Conservation (phyloP, 1,140 invertebrate genomes). For the Trypoxylus dichotomus region DNA sequence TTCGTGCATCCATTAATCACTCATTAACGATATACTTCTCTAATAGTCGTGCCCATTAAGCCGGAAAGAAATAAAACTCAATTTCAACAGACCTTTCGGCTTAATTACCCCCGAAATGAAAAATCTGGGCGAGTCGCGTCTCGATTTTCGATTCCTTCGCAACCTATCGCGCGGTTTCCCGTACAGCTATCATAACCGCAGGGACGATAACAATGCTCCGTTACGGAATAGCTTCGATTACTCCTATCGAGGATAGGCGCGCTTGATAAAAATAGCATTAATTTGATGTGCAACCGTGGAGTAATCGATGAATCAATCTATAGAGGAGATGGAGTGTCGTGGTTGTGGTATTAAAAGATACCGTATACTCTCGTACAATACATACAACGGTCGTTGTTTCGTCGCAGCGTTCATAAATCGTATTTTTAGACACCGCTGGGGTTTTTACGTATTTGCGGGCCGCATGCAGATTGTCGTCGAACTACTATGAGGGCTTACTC, state of each 20-base stretch:
- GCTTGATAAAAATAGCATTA: neutral
- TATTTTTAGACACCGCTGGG: too few species aligned
- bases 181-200: neutral
- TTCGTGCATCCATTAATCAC: neutral
- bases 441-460: too few species aligned
- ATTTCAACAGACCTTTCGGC: neutral
- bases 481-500: too few species aligned
- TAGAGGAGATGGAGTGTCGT: neutral
- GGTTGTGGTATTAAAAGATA: neutral
- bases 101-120: neutral
- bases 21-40: neutral
- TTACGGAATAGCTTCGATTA: neutral
- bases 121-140: neutral
- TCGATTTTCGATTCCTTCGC: neutral
- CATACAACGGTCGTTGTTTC: too few species aligned
- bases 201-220: neutral
- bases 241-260: neutral
- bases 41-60: neutral
- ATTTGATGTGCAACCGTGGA: conserved; percentile 1
- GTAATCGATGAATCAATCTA: conserved; percentile 1
- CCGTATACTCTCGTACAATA: neutral
- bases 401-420: too few species aligned
- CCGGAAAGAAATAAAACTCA: neutral
- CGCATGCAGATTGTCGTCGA: too few species aligned
- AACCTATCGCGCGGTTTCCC: neutral